Base-by-base conservation (phyloP, 2,113 vertebrate species). In the Notarius lentiginosus region DNA sequence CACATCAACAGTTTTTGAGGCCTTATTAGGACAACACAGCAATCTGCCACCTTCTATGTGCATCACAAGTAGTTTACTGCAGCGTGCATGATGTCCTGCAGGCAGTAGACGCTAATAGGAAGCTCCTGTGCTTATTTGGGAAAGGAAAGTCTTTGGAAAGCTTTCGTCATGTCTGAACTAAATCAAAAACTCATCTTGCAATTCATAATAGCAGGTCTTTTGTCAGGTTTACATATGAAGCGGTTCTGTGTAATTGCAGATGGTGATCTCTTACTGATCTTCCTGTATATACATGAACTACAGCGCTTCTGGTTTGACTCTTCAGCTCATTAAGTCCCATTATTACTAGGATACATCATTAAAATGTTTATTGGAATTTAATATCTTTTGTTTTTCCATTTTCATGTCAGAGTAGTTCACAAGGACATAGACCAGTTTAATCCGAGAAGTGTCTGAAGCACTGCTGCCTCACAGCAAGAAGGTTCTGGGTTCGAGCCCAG, bases 1-100 rank as follows among this genome's bases (percentile, higher is more conserved):
- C 66, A 61, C 68, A 86, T 89, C 93, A 92, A 90, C 88, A 89
- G 76, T 70, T 89, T 87, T 82, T 68, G 58, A 60, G 85, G 72
- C 94, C 94, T 92, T 93, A 92, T 94, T 93, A 91, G 93, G 93
- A 24, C 66, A 34, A 88, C 30, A 24, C 83, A 51, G 53, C 51
- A 90, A 63, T 85, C 47, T 61, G 82, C 77, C 41, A 41, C 63
- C 76, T 84, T 73, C 75, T 84, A 79, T 89, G 66, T 84, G 75
- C 81, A 80, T 81, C 12, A 1, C 24, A 18, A 27, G n/a, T 10
- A 24, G 30, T 75, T 89, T 84, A 76, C 49, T 85, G 60, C 49
- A 60, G 66, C 17, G 70, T 70, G 73, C 53, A 83, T 77, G n/a
- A 73, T 85, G 79, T n/a, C 27, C 34, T 68, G 27, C 68, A 65